Conservation (phyloP, 1,140 invertebrate genomes). For the Vollenhovia emeryi region DNA sequence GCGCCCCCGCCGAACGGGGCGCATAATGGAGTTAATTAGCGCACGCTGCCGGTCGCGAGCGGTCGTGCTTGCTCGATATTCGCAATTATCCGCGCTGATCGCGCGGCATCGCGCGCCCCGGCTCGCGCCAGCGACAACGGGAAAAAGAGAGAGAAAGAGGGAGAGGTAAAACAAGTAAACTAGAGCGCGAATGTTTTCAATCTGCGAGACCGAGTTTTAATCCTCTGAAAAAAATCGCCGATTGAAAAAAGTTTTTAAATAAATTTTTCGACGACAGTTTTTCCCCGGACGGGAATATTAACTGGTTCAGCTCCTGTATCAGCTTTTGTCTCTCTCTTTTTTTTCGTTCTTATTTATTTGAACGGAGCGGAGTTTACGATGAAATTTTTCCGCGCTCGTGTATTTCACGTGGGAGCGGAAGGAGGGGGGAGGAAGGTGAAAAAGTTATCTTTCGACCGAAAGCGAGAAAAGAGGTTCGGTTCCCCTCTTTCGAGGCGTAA, state of each 20-base stretch:
- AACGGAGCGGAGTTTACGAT: neutral
- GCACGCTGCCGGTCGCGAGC: neutral
- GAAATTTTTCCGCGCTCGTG: neutral
- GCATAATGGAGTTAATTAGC: constrained; percentile 25
- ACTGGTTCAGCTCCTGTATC: neutral
- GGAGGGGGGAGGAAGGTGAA: too few relatives aligned
- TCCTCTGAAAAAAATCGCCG: neutral
- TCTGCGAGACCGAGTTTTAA: neutral
- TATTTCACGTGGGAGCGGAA: neutral
- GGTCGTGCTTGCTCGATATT: constrained; percentile 30
- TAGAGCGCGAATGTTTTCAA: neutral
- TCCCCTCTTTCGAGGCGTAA: neutral
- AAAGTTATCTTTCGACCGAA: neutral
- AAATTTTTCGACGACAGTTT: neutral
- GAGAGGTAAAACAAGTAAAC: constrained; percentile 1
- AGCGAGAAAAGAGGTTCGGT: neutral
- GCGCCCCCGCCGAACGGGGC: too few relatives aligned
- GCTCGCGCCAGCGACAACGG: too few relatives aligned
- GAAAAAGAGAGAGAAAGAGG: neutral
- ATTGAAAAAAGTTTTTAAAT: neutral
- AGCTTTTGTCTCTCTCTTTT: neutral
- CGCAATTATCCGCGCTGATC: constrained; percentile 26
- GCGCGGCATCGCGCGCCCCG: neutral
- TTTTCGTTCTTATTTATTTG: neutral
- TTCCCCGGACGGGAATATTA: neutral